A percentile compares a stretch with the other conserved stretches of the same genome.
Conservation (phyloP, 2,113 vertebrate species). For the Leucoraja erinaceus region DNA sequence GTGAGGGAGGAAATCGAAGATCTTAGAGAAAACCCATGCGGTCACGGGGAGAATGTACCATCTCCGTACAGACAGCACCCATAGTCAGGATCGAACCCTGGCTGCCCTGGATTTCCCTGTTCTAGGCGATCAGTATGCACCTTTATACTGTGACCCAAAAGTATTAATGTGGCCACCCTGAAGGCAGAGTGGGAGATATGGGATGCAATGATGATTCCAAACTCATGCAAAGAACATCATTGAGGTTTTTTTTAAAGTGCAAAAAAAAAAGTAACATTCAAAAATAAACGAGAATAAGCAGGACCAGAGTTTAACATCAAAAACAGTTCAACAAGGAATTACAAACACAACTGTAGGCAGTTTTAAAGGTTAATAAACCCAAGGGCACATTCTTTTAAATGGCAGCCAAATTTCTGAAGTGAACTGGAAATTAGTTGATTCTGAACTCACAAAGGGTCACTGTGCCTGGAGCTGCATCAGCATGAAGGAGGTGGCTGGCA, state of each 20-base stretch:
- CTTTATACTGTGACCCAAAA: background rate
- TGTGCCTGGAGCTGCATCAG: background rate
- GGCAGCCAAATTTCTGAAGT: slow-evolving; percentile 14
- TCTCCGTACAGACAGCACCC: too few relatives aligned
- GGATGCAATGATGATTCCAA: background rate
- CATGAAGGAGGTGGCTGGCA: background rate
- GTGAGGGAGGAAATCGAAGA: too few relatives aligned
- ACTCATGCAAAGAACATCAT: background rate
- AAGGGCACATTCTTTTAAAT: slow-evolving; percentile 19
- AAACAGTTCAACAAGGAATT: slow-evolving; percentile 17
- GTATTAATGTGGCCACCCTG: background rate
- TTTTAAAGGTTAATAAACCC: background rate
- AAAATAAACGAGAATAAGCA: slow-evolving; percentile 7
- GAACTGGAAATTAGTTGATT: slow-evolving; percentile 19
- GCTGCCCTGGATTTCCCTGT: background rate
- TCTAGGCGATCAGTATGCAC: background rate
- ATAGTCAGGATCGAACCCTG: too few relatives aligned
- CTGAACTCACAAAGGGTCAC: background rate
- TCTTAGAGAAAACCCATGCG: too few relatives aligned
- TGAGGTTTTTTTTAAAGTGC: background rate
- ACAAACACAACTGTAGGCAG: background rate
- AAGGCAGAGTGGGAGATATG: background rate
- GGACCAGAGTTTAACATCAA: background rate
- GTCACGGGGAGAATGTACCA: too few relatives aligned
- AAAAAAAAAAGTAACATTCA: background rate